Evolutionary conservation across 2,797 vertebrate species (phyloP), one percentile per base, ranked within the genome.

Genomic region (Heliangelus exortis): DNA sequence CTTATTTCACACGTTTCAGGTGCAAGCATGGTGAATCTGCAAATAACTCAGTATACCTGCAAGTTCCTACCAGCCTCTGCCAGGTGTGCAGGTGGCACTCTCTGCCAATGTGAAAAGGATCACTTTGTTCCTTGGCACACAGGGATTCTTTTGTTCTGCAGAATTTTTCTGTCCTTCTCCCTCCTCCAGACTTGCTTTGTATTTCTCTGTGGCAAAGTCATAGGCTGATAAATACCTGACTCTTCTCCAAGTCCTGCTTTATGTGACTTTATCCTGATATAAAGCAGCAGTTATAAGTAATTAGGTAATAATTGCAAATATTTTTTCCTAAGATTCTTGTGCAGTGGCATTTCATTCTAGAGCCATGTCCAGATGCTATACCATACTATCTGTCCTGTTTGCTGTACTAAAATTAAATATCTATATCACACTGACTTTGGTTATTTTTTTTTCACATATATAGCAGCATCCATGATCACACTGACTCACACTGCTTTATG

Each of bases 381-480:
- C 33, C 82, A 20, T 2, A 1, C 15, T 6, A 12, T 72, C 41
- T 55, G 19, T 75, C 33, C 26, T 81, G 10, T 47, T 76, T 65
- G 61, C 47, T 77, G 25, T 63, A 47, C 29, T 81, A 96, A 79
- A 58, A 63, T 67, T 26, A 65, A 80, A 59, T 65, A 57, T 69
- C 29, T 8, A 1, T 18, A 59, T 21, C 47, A 28, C 62, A 9
- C 96, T 98, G 96, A 98, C 77, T 89, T 92, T 43, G 8, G 53
- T 73, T 98, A 65, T 96, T 90, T 11, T 96, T 92, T 96, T 78
- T 57, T n/a, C n/a, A 86, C 73, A 88, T 96, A 93, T 98, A 97
- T 97, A 99, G 99, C 97, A 99, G 99, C 93, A 99, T 99, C 98
- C 99, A 99, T 48, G 99, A 99, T 97, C 99, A 99, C 97, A 98